Evolutionary conservation across 2,888 invertebrate genomes (phyloP).

Genomic region (Copidosoma aretas): DNA sequence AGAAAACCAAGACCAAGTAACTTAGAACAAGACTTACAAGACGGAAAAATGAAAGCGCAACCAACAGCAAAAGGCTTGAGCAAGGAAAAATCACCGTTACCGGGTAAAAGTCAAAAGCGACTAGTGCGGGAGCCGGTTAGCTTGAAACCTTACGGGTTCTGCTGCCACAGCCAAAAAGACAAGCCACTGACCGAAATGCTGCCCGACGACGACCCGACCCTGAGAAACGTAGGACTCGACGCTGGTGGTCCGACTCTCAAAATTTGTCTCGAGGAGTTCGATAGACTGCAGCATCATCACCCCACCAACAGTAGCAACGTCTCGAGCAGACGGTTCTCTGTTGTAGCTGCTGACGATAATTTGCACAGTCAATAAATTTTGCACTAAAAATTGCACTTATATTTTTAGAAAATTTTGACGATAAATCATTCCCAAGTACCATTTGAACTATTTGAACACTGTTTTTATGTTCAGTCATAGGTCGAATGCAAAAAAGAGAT

Average conservation of each 20-base stretch:
- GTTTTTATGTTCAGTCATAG: no score
- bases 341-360: no score
- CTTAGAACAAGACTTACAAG: no score
- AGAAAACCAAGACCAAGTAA: no score
- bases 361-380: no score
- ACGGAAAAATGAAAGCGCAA: no score
- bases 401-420: no score
- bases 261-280: conserved; percentile 49
- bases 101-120: neutral
- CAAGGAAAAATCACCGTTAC: neutral
- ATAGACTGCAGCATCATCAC: neutral
- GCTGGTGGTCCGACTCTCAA: conserved; percentile 51
- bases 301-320: neutral
- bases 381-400: no score
- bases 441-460: no score
- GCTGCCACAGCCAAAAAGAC: conserved; percentile 47
- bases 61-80: no score
- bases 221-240: conserved; percentile 39
- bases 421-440: no score
- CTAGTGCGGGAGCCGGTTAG: neutral
- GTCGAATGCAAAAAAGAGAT: neutral
- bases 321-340: no score
- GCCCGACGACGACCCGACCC: conserved; percentile 44
- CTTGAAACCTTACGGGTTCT: conserved; percentile 53
- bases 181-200: conserved; percentile 43